A percentile compares a stretch with the other conserved stretches of the same genome.
phyloP scores from a whole-genome alignment of 2,888 invertebrate species.

The Nemoura dubitans region DNA sequence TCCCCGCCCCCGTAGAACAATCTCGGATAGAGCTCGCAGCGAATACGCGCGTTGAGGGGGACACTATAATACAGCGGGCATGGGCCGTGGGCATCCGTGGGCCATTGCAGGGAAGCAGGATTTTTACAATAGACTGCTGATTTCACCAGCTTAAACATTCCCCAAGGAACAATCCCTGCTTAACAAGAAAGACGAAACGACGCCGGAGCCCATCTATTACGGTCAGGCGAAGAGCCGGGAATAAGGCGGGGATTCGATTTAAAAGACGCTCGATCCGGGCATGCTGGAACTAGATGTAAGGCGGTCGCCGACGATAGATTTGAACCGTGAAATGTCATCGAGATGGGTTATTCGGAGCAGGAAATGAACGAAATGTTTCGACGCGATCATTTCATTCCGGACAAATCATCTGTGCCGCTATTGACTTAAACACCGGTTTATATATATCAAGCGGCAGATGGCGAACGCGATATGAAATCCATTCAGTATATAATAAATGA shows the following conservation, averaged over 20 bases:
- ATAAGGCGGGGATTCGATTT: slow-evolving; percentile 45
- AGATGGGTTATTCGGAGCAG: slow-evolving; percentile 15
- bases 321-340: not conserved
- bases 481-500: not conserved
- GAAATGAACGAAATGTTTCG: slow-evolving; percentile 37
- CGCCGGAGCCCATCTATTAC: slow-evolving; percentile 41
- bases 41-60: slow-evolving; percentile 16
- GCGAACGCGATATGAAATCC: not conserved
- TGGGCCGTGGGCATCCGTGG: not conserved
- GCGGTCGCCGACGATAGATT: not conserved
- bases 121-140: slow-evolving; percentile 42
- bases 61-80: no score
- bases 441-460: not conserved
- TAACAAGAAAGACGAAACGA: slow-evolving; percentile 45
- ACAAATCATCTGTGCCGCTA: slow-evolving; percentile 23
- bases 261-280: slow-evolving; percentile 28
- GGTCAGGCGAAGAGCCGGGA: slow-evolving; percentile 27
- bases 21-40: not conserved
- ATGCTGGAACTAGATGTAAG: not conserved
- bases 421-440: slow-evolving; percentile 17
- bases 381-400: slow-evolving; percentile 35
- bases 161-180: slow-evolving; percentile 39
- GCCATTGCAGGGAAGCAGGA: not conserved
- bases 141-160: slow-evolving; percentile 41
- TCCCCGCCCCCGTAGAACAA: not conserved